Evolutionary conservation across 2,888 invertebrate species (phyloP).

Genomic region (Oconnorella tubifera): DNA sequence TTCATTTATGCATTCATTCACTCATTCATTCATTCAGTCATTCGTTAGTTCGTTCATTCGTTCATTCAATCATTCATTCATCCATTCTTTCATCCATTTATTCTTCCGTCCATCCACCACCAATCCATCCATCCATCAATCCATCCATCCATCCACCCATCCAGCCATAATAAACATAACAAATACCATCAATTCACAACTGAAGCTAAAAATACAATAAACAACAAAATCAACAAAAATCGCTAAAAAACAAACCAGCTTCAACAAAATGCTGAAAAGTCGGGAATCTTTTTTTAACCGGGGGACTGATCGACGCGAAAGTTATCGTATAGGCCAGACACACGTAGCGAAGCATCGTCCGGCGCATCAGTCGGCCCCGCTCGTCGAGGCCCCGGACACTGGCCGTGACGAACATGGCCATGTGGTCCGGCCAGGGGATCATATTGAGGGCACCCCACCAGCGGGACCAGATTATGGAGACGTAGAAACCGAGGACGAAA

Average conservation of each 20-base stretch:
- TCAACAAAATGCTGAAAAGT: conserved; percentile 57
- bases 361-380: conserved; percentile 62
- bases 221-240: too few species aligned
- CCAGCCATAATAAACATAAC: background rate
- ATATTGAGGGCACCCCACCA: conserved; percentile 80
- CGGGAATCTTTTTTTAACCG: conserved; percentile 62
- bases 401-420: conserved; percentile 66
- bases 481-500: conserved; percentile 90
- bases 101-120: too few species aligned
- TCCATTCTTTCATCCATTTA: too few species aligned
- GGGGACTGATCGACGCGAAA: conserved; percentile 64
- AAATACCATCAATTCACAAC: background rate
- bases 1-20: too few species aligned
- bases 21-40: too few species aligned
- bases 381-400: conserved; percentile 61
- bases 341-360: conserved; percentile 65
- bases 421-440: conserved; percentile 75
- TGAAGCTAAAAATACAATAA: too few species aligned
- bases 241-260: conserved; percentile 53
- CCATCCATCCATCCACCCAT: background rate
- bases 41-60: too few species aligned
- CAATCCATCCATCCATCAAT: background rate
- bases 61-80: too few species aligned
- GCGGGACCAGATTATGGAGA: conserved; percentile 83
- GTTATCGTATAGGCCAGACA: conserved; percentile 60